Evolutionary conservation across 2,888 invertebrate species (phyloP), one percentile per base, ranked within the genome.

Genomic region (Tromatobia lineatoria): DNA sequence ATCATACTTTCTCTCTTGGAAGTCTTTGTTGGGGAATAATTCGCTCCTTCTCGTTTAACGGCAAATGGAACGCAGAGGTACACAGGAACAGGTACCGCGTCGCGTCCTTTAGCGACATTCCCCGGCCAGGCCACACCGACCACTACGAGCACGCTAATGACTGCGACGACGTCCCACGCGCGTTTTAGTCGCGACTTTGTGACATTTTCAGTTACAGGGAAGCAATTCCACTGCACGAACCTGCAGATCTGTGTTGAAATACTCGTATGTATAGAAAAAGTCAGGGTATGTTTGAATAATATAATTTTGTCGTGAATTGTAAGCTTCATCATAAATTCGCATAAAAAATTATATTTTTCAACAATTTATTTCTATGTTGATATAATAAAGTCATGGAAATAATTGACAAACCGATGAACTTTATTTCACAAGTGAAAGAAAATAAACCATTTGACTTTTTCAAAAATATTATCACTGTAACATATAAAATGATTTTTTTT

Each of bases 141-240:
- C n/a, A 47, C 47, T 11, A 1, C 11, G 11, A 79, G 67, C 77
- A 71, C 78, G 78, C 78, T 85, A 85, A 85, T 85, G 85, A 85
- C 83, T 83, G 75, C 61, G 74, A 78, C 83, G 64, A 23, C 57
- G 54, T 77, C 66, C 54, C 71, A 80, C 80, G 73, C 73, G 54
- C 54, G 54, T 71, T 71, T 57, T 54, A 71, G 71, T 54, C 50
- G 69, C 54, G 76, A 69, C 70, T 81, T 11, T 66, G 66, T 66
- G 61, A 71, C 64, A 71, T 77, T 82, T 82, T 82, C 45, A 57
- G 50, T 45, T 52, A 10, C 59, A 54, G 74, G 38, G 74, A 52
- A 38, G 67, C 67, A 50, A 42, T 25, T 57, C 13, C 57, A 23
- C 25, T 29, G 25, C 38, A 73, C 25, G 34, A 74, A 50, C 29